phyloP scores from a whole-genome alignment of 2,113 vertebrate genomes.

The Xiphophorus maculatus region DNA sequence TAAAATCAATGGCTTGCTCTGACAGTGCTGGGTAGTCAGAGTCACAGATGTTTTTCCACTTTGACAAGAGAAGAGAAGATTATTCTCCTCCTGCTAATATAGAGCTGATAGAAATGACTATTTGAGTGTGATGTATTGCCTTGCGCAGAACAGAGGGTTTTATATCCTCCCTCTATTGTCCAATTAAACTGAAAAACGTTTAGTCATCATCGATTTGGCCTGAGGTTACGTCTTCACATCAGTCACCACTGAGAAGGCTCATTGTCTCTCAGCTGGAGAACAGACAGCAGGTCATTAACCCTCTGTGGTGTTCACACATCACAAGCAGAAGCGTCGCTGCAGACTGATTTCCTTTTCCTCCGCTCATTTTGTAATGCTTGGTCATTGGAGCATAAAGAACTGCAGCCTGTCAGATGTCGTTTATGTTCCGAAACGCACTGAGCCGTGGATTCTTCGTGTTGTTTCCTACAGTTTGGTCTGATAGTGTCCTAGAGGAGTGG shows the following conservation, averaged over 20 bases:
- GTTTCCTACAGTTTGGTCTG: slow-evolving; percentile 10
- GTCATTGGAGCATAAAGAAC: slow-evolving; percentile 25
- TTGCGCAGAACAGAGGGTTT: neutral
- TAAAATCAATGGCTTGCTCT: slow-evolving; percentile 25
- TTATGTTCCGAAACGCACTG: slow-evolving; percentile 28
- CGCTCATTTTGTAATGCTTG: slow-evolving; percentile 15
- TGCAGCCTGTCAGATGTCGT: slow-evolving; percentile 50
- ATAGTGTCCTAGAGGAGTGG: neutral
- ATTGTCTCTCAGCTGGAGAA: slow-evolving; percentile 8
- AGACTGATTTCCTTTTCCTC: slow-evolving; percentile 21
- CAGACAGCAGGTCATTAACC: neutral
- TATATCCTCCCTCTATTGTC: neutral
- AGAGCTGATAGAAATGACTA: neutral
- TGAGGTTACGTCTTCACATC: slow-evolving; percentile 3
- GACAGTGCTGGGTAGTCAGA: slow-evolving; percentile 5
- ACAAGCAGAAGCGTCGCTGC: slow-evolving; percentile 6
- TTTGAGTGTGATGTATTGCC: neutral
- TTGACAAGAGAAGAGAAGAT: slow-evolving; percentile 8
- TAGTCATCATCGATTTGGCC: slow-evolving; percentile 5
- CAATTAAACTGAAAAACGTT: slow-evolving; percentile 9
- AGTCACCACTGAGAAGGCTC: neutral
- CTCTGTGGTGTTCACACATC: slow-evolving; percentile 9
- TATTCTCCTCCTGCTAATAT: neutral
- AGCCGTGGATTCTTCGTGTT: slow-evolving; percentile 11
- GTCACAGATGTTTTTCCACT: slow-evolving; percentile 3